A percentile compares a stretch with the other conserved stretches of the same genome.
Conservation (phyloP, 2,888 invertebrate genomes). For the Lochmaea capreae region DNA sequence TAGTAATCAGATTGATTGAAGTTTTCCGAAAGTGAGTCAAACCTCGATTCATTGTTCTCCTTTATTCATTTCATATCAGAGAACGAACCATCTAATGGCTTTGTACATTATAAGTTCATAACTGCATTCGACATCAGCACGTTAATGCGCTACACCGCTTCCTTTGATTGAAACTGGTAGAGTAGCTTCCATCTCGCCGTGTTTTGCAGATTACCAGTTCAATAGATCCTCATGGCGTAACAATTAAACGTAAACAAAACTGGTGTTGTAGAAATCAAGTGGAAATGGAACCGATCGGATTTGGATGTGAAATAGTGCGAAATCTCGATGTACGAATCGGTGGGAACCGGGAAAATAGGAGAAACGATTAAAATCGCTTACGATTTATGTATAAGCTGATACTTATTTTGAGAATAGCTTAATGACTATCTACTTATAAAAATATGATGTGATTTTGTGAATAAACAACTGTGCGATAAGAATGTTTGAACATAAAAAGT, state of each 20-base stretch:
- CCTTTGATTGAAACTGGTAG: slow-evolving; percentile 30
- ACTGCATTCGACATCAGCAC: slow-evolving; percentile 24
- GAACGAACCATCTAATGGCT: slow-evolving; percentile 17
- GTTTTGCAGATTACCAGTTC: slow-evolving; percentile 27
- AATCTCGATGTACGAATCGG: slow-evolving; percentile 14
- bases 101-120: slow-evolving; percentile 26
- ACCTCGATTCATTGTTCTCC: background rate
- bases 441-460: too few species aligned
- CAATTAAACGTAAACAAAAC: slow-evolving; percentile 32
- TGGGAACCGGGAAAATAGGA: background rate
- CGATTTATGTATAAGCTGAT: too few species aligned
- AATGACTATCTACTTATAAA: too few species aligned
- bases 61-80: background rate
- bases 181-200: slow-evolving; percentile 16
- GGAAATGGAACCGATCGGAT: slow-evolving; percentile 22
- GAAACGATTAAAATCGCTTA: background rate
- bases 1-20: background rate
- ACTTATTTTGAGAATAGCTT: too few species aligned
- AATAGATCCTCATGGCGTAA: slow-evolving; percentile 23
- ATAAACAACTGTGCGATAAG: too few species aligned
- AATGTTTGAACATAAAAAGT: too few species aligned
- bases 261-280: slow-evolving; percentile 25
- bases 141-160: slow-evolving; percentile 31
- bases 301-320: slow-evolving; percentile 5
- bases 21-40: background rate